Conservation (phyloP, 1,140 invertebrate species). For the Mercenaria mercenaria region DNA sequence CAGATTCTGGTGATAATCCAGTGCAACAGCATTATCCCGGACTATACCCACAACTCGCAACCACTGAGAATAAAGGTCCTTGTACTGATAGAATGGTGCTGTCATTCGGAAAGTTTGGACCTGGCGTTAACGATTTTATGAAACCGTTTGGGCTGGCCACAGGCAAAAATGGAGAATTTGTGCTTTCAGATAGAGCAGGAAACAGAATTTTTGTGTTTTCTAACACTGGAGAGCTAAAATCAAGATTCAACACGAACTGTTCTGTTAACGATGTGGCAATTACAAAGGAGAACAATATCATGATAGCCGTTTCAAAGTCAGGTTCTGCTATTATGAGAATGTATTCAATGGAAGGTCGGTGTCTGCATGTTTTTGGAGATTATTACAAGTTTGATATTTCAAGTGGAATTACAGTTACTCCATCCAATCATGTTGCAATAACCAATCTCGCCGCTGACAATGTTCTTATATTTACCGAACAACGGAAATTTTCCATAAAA, state of each 20-base stretch:
- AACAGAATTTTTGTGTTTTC: slow-evolving; percentile 81
- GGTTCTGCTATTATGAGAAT: slow-evolving; percentile 75
- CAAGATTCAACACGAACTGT: slow-evolving; percentile 75
- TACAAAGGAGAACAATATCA: slow-evolving; percentile 76
- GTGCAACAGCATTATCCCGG: background rate
- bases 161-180: slow-evolving; percentile 75
- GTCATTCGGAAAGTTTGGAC: slow-evolving; percentile 80
- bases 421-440: slow-evolving; percentile 76
- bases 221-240: slow-evolving; percentile 73
- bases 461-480: slow-evolving; percentile 98
- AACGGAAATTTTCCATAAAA: slow-evolving; percentile 98
- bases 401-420: slow-evolving; percentile 77
- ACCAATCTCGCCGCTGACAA: slow-evolving; percentile 94
- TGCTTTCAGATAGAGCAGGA: slow-evolving; percentile 79
- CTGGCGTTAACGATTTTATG: slow-evolving; percentile 75
- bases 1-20: background rate
- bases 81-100: slow-evolving; percentile 73
- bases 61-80: slow-evolving; percentile 34
- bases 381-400: slow-evolving; percentile 80
- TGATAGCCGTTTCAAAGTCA: slow-evolving; percentile 78
- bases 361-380: slow-evolving; percentile 76
- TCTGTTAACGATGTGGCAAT: slow-evolving; percentile 78
- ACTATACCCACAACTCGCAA: slow-evolving; percentile 44
- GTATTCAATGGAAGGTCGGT: slow-evolving; percentile 78
- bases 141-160: slow-evolving; percentile 81